Percentiles rank a stretch among this genome's conserved stretches.
Conservation (phyloP, 2,797 vertebrate genomes). For the Synanceia verrucosa region DNA sequence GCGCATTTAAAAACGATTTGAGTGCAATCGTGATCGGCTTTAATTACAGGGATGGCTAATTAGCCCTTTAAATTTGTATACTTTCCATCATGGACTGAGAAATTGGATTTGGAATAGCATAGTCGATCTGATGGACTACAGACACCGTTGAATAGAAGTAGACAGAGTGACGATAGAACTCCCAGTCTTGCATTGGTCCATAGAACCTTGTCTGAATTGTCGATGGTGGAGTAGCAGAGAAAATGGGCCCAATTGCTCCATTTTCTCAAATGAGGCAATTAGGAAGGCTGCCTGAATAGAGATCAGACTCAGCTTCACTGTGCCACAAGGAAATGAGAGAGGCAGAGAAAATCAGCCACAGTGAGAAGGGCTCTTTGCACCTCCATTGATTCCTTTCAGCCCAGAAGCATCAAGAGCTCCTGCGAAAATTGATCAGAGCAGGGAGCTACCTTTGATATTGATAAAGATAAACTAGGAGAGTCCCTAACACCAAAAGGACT, state of each 20-base stretch:
- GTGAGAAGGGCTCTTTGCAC: constrained; percentile 55
- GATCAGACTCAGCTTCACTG: constrained; percentile 66
- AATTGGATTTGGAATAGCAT: constrained; percentile 62
- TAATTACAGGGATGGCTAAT: constrained; percentile 55
- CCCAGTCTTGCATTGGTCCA: constrained; percentile 56
- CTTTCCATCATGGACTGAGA: constrained; percentile 35
- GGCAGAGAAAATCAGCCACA: constrained; percentile 52
- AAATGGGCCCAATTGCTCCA: constrained; percentile 73
- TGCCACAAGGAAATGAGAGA: constrained; percentile 62
- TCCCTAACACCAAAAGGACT: constrained; percentile 47
- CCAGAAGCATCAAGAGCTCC: constrained; percentile 58
- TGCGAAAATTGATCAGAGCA: constrained; percentile 75
- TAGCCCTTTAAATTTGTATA: constrained; percentile 44
- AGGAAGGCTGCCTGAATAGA: constrained; percentile 72
- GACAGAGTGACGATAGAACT: constrained; percentile 58
- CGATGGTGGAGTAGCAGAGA: constrained; percentile 59
- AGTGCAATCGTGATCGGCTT: constrained; percentile 28
- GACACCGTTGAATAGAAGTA: constrained; percentile 41
- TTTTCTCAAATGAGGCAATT: constrained; percentile 84
- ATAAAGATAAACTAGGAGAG: constrained; percentile 64
- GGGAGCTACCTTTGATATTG: constrained; percentile 73
- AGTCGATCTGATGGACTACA: constrained; percentile 41
- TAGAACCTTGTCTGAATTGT: constrained; percentile 65
- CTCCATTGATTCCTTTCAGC: constrained; percentile 73
- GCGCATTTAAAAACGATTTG: constrained; percentile 44